Percentiles rank a stretch among this genome's conserved stretches.
Evolutionary conservation across 2,888 invertebrate genomes (phyloP).

Genomic region (Drosophila rellima): DNA sequence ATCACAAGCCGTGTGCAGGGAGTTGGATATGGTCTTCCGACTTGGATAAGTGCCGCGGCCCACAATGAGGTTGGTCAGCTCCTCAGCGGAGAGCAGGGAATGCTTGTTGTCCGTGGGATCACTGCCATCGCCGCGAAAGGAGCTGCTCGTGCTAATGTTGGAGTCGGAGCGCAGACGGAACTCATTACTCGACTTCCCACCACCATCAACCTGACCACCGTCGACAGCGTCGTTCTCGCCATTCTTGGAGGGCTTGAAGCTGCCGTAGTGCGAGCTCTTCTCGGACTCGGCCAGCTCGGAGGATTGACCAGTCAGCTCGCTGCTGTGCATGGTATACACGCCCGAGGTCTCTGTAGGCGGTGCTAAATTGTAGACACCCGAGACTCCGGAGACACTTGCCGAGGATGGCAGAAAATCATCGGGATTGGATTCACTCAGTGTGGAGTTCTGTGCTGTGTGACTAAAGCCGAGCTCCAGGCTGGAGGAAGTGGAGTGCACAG

Average conservation of each 20-base stretch:
- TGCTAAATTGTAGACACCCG: slow-evolving; percentile 87
- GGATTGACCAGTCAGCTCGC: slow-evolving; percentile 87
- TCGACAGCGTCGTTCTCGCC: slow-evolving; percentile 87
- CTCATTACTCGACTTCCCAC: slow-evolving; percentile 77
- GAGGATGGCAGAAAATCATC: slow-evolving; percentile 86
- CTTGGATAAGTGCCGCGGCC: slow-evolving; percentile 92
- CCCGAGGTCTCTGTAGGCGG: slow-evolving; percentile 94
- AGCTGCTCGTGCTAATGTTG: slow-evolving; percentile 91
- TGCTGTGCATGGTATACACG: slow-evolving; percentile 92
- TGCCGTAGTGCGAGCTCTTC: slow-evolving; percentile 87
- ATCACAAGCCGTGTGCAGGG: slow-evolving; percentile 95
- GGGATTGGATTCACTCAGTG: slow-evolving; percentile 90
- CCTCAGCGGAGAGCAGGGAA: slow-evolving; percentile 92
- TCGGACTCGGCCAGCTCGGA: slow-evolving; percentile 88
- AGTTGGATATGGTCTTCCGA: slow-evolving; percentile 92
- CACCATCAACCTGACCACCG: slow-evolving; percentile 84
- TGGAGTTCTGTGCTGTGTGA: slow-evolving; percentile 94
- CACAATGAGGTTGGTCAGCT: slow-evolving; percentile 93
- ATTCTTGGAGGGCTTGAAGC: slow-evolving; percentile 86
- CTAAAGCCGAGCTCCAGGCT: slow-evolving; percentile 94
- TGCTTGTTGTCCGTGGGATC: slow-evolving; percentile 93
- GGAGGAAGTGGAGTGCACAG: slow-evolving; percentile 91
- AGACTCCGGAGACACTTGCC: slow-evolving; percentile 88
- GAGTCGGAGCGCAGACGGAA: slow-evolving; percentile 92
- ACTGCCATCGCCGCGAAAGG: slow-evolving; percentile 95